phyloP scores from a whole-genome alignment of 2,113 vertebrate species.

The Melanerpes aurifrons region DNA sequence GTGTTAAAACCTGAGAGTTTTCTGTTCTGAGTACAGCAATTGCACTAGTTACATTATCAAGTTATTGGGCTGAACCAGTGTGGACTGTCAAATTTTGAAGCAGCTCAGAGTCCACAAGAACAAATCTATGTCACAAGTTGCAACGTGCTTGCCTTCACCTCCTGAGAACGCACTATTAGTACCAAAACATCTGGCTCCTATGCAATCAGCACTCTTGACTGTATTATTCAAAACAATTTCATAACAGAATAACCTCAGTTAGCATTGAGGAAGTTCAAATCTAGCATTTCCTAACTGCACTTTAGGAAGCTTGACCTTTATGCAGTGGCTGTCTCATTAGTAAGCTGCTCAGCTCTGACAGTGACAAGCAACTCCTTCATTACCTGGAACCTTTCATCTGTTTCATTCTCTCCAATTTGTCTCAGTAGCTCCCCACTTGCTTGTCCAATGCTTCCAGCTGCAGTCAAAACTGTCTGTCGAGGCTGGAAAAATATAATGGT shows the following conservation, averaged over 20 bases:
- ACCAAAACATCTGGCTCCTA: not conserved
- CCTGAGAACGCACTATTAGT: not conserved
- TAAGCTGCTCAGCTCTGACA: not conserved
- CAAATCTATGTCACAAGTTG: not conserved
- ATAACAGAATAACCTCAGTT: not conserved
- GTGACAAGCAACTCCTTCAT: not conserved
- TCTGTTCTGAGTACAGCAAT: not conserved
- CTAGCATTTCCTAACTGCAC: not conserved
- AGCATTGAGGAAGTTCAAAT: not conserved
- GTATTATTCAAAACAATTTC: not conserved
- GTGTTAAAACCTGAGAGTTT: not conserved
- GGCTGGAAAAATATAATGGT: conserved; percentile 77
- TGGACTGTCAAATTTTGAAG: not conserved
- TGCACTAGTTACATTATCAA: not conserved
- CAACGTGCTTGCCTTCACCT: not conserved
- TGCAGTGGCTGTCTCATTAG: not conserved
- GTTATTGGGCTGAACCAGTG: not conserved
- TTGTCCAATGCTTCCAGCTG: conserved; percentile 97
- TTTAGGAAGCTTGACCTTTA: not conserved
- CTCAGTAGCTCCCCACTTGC: conserved; percentile 95
- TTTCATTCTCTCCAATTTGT: conserved; percentile 98
- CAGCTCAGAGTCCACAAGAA: not conserved
- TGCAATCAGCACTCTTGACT: not conserved
- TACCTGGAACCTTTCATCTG: conserved; percentile 97
- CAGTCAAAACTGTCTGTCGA: conserved; percentile 96